Evolutionary conservation across 2,113 vertebrate genomes (phyloP).

Genomic region (Porphyrio hochstetteri): DNA sequence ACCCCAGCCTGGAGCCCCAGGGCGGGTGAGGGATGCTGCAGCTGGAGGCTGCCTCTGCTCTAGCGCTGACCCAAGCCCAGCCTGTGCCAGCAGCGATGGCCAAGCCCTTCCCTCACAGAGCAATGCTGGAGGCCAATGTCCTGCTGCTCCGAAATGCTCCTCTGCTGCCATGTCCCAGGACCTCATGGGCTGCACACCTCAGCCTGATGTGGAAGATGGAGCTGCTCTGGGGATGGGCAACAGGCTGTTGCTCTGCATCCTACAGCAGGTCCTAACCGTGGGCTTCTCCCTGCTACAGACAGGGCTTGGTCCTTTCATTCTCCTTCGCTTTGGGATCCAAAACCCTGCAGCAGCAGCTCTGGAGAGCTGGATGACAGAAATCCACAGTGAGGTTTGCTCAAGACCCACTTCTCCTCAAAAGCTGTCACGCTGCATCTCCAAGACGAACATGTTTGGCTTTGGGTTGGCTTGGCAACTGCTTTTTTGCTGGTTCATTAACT

Average conservation of each 20-base stretch:
- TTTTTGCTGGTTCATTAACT: slow-evolving; percentile 29
- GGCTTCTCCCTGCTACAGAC: not conserved
- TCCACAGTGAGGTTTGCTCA: not conserved
- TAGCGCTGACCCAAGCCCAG: not conserved
- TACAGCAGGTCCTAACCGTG: not conserved
- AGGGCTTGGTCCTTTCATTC: not conserved
- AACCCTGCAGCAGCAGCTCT: not conserved
- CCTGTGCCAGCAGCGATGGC: not conserved
- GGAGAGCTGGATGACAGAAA: not conserved
- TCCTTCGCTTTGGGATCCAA: not conserved
- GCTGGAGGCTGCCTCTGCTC: not conserved
- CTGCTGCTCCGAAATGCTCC: not conserved
- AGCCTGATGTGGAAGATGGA: not conserved
- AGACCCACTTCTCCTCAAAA: not conserved
- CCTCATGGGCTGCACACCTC: rapidly evolving
- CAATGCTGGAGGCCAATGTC: not conserved
- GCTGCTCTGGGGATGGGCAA: not conserved
- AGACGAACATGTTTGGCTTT: not conserved
- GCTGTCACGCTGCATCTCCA: slow-evolving; percentile 30
- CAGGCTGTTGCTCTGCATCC: not conserved
- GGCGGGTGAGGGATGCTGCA: not conserved
- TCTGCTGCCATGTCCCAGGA: not conserved
- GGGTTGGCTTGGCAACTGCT: slow-evolving; percentile 47
- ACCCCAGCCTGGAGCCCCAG: not conserved
- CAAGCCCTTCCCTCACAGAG: not conserved